Conservation (phyloP, 2,797 vertebrate species). For the Rhincodon typus region DNA sequence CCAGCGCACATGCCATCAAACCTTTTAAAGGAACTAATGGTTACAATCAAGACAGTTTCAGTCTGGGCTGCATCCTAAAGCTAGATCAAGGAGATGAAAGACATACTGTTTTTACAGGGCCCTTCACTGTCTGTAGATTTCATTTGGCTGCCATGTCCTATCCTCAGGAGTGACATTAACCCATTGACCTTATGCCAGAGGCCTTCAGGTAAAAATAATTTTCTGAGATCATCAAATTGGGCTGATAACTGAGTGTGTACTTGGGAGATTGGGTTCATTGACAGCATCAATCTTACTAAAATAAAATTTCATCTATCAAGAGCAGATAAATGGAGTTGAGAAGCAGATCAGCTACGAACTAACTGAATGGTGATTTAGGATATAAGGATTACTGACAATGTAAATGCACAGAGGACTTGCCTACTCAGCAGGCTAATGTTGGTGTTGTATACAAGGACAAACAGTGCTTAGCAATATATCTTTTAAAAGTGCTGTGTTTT, state of each 20-base stretch:
- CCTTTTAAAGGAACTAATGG: neutral
- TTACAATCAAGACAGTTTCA: neutral
- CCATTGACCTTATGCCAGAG: neutral
- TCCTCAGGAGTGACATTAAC: neutral
- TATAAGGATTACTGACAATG: neutral
- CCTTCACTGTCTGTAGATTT: neutral
- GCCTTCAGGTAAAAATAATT: neutral
- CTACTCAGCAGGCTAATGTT: neutral
- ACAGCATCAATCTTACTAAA: neutral
- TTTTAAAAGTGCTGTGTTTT: neutral
- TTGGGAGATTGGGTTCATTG: neutral
- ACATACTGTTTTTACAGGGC: neutral
- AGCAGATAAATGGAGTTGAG: neutral
- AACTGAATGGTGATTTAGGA: neutral
- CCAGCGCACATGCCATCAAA: neutral
- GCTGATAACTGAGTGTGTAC: neutral
- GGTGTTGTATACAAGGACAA: neutral
- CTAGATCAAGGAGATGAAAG: neutral
- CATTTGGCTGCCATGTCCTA: neutral
- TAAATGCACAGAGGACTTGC: neutral
- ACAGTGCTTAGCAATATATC: neutral
- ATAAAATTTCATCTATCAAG: neutral
- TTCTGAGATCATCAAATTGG: neutral
- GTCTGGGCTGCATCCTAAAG: neutral
- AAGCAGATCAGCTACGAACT: neutral